Evolutionary conservation across 1,140 invertebrate species (phyloP).

Genomic region (Amphibalanus amphitrite): DNA sequence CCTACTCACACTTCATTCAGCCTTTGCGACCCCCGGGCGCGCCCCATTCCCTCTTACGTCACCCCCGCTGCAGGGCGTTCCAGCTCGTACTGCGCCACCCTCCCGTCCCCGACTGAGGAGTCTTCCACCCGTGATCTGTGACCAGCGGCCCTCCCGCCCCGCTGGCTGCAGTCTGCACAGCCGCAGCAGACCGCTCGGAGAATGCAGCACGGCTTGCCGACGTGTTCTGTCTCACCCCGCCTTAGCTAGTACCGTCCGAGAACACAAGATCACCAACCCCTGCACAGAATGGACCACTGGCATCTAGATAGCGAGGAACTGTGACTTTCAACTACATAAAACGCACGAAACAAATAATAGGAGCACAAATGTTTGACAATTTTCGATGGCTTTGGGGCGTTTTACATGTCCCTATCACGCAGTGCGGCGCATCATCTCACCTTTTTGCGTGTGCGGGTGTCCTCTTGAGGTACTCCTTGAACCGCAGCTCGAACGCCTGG

Average conservation of each 20-base stretch:
- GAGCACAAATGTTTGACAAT: too few species aligned
- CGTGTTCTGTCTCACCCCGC: constrained; percentile 11
- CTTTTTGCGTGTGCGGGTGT: constrained; percentile 26
- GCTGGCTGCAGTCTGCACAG: too few species aligned
- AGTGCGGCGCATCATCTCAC: constrained; percentile 14
- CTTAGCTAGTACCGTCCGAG: constrained; percentile 17
- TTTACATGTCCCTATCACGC: constrained; percentile 1
- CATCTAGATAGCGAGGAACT: too few species aligned
- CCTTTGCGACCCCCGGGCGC: too few species aligned
- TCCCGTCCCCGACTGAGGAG: neutral
- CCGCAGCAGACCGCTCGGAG: neutral
- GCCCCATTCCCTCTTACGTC: too few species aligned
- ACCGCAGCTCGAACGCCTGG: constrained; percentile 89
- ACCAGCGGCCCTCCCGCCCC: too few species aligned
- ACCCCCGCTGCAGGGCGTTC: too few species aligned
- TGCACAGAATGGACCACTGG: too few species aligned
- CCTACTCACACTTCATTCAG: too few species aligned
- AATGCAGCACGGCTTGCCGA: neutral
- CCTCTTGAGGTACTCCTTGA: constrained; percentile 74
- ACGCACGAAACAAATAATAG: neutral
- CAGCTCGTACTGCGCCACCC: too few species aligned
- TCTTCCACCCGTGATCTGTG: neutral
- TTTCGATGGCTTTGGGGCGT: neutral
- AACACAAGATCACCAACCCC: too few species aligned
- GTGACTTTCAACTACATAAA: neutral